These are phyloP conservation scores for Labeo rohita DNA, from an alignment of 2,113 vertebrate genomes.

Conservation along the genomic window DNA sequence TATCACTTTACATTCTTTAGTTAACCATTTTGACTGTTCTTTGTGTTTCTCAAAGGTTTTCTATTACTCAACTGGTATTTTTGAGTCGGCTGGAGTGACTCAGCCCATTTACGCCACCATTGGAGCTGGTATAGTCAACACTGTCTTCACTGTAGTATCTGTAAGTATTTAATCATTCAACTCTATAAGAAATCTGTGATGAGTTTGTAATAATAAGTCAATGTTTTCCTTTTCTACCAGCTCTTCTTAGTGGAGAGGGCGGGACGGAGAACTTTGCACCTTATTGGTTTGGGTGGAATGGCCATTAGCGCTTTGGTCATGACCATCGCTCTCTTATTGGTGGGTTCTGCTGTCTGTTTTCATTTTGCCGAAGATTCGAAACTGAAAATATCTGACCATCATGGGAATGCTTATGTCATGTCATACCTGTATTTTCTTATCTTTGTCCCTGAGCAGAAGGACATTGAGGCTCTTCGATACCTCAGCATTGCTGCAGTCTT, in stretches of 20 bases:
- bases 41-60: constrained; percentile 80
- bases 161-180: constrained; percentile 74
- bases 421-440: neutral
- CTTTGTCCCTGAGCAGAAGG: constrained; percentile 64
- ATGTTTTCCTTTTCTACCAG: constrained; percentile 65
- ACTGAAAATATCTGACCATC: neutral
- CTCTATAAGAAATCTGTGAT: neutral
- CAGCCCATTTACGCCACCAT: constrained; percentile 93
- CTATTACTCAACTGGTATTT: constrained; percentile 95
- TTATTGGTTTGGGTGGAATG: constrained; percentile 90
- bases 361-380: neutral
- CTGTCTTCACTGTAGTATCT: constrained; percentile 90
- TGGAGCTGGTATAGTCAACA: constrained; percentile 91
- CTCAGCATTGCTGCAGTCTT: constrained; percentile 86
- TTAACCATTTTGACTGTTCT: neutral
- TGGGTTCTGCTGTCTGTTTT: constrained; percentile 62
- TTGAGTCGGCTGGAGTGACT: constrained; percentile 82
- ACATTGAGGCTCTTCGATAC: constrained; percentile 75
- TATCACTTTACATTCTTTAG: neutral
- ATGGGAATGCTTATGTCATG: neutral
- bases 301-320: constrained; percentile 84
- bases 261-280: constrained; percentile 89
- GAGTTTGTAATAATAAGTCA: neutral
- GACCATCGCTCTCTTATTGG: constrained; percentile 83
- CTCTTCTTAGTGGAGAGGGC: constrained; percentile 93